Evolutionary conservation across 2,888 invertebrate genomes (phyloP).

Genomic region (Endotricha flammealis): DNA sequence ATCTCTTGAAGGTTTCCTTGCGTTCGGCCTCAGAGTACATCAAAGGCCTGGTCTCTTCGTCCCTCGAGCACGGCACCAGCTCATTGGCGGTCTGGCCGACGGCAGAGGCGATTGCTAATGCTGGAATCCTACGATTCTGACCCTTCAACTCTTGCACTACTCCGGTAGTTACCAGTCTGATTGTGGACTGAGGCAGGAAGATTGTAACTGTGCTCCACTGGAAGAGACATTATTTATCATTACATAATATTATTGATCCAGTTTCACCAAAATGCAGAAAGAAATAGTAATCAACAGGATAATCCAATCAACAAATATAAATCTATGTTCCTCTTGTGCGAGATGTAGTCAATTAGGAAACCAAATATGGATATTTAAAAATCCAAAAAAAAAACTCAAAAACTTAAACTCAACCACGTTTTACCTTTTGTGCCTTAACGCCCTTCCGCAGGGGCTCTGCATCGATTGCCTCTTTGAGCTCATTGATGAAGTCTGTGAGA

Average conservation of each 20-base stretch:
- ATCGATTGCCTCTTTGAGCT: constrained; percentile 86
- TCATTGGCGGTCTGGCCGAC: constrained; percentile 91
- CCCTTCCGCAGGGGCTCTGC: constrained; percentile 87
- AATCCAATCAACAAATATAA: too few species aligned
- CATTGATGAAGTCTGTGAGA: constrained; percentile 86
- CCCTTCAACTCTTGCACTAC: constrained; percentile 90
- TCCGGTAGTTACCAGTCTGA: constrained; percentile 88
- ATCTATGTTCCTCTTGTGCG: too few species aligned
- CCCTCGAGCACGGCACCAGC: constrained; percentile 79
- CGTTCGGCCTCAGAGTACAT: constrained; percentile 97
- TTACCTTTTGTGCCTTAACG: constrained; percentile 93
- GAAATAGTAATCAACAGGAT: not conserved
- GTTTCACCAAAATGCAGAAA: too few species aligned
- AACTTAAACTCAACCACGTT: too few species aligned
- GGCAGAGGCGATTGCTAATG: constrained; percentile 92
- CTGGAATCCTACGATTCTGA: constrained; percentile 89
- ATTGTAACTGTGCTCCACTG: constrained; percentile 96
- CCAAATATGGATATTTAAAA: too few species aligned
- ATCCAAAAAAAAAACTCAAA: too few species aligned
- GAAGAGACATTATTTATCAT: constrained; percentile 28
- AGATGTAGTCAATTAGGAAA: too few species aligned
- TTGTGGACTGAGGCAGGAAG: constrained; percentile 86
- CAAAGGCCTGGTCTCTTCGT: constrained; percentile 67
- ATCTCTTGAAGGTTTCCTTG: constrained; percentile 92
- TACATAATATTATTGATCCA: too few species aligned